phyloP scores from a whole-genome alignment of 2,113 vertebrate genomes.

The Mormoops blainvillei region DNA sequence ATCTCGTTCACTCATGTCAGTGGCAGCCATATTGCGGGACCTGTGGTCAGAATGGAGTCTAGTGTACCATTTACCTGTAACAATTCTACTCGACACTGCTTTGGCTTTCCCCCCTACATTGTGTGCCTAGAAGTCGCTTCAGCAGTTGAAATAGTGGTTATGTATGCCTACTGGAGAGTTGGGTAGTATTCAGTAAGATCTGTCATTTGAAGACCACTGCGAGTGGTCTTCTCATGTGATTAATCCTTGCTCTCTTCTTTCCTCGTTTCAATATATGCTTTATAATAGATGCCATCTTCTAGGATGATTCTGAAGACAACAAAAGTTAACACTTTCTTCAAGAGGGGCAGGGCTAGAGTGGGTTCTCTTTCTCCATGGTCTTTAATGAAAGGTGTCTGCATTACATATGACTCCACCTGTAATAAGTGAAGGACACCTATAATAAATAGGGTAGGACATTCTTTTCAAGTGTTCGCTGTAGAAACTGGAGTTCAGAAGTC shows the following conservation, averaged over 20 bases:
- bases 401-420: background rate
- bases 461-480: background rate
- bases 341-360: background rate
- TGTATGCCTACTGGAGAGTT: background rate
- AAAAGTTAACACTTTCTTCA: background rate
- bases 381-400: background rate
- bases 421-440: background rate
- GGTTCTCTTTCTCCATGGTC: background rate
- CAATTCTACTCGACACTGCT: background rate
- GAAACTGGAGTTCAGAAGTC: background rate
- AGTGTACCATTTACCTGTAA: background rate
- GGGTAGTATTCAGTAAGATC: background rate
- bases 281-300: background rate
- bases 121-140: conserved; percentile 42
- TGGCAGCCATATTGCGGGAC: conserved; percentile 33
- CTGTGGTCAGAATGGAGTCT: conserved; percentile 54
- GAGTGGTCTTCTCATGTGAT: too few species aligned
- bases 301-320: background rate
- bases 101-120: background rate
- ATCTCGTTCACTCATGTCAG: conserved; percentile 32
- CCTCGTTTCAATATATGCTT: background rate
- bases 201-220: background rate
- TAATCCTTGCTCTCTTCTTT: background rate
- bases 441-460: background rate
- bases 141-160: conserved; percentile 8